phyloP scores from a whole-genome alignment of 2,113 vertebrate genomes.

The Notothenia coriiceps region DNA sequence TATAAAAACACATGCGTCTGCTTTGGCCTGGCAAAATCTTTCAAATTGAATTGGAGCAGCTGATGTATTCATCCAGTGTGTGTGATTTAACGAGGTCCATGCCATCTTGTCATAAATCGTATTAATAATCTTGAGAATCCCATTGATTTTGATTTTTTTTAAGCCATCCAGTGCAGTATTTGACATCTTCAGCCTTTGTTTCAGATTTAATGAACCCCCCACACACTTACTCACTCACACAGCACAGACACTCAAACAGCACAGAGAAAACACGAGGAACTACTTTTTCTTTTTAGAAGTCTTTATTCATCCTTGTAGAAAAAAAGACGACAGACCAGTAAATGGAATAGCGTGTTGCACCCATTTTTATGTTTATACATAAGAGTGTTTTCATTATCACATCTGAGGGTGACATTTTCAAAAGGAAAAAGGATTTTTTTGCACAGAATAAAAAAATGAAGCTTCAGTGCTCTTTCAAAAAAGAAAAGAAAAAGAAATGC shows the following conservation, averaged over 20 bases:
- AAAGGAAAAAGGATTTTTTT: slow-evolving; percentile 65
- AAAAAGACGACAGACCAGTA: slow-evolving; percentile 77
- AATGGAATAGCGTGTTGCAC: slow-evolving; percentile 72
- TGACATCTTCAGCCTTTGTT: slow-evolving; percentile 47
- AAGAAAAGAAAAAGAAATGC: slow-evolving; percentile 29
- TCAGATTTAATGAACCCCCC: slow-evolving; percentile 60
- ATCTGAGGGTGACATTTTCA: slow-evolving; percentile 66
- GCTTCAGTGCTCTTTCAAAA: slow-evolving; percentile 62
- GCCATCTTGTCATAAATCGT: slow-evolving; percentile 57
- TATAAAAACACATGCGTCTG: slow-evolving; percentile 19
- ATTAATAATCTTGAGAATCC: slow-evolving; percentile 62
- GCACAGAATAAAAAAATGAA: slow-evolving; percentile 68
- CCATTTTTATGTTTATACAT: slow-evolving; percentile 79
- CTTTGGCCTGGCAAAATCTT: slow-evolving; percentile 22
- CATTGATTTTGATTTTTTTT: slow-evolving; percentile 63
- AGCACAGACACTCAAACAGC: slow-evolving; percentile 5
- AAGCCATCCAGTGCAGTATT: slow-evolving; percentile 46
- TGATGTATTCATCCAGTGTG: slow-evolving; percentile 71
- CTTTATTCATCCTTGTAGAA: slow-evolving; percentile 82
- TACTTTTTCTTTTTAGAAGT: slow-evolving; percentile 66
- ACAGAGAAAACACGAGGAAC: slow-evolving; percentile 32
- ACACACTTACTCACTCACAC: slow-evolving; percentile 11
- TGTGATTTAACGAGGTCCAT: slow-evolving; percentile 68
- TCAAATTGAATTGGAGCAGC: slow-evolving; percentile 31
- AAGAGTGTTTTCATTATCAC: slow-evolving; percentile 73